These are phyloP conservation scores for Chlamydotis undulata DNA, from an alignment of 2,113 vertebrate genomes.

Conservation along the genomic window DNA sequence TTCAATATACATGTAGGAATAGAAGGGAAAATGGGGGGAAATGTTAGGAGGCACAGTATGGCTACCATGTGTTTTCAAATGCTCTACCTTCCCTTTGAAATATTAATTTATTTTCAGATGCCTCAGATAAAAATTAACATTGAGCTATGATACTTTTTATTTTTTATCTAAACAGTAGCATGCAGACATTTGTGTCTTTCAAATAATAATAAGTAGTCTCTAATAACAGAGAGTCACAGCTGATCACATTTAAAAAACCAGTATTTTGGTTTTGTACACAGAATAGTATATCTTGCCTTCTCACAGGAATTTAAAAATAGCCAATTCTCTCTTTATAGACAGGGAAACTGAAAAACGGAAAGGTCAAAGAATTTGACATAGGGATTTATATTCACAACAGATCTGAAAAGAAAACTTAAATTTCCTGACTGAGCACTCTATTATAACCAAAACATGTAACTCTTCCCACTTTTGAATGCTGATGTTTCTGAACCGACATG, in stretches of 20 bases:
- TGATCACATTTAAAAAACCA: not conserved
- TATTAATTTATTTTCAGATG: not conserved
- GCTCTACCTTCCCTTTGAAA: not conserved
- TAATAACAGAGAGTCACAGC: not conserved
- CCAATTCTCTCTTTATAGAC: not conserved
- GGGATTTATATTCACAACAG: not conserved
- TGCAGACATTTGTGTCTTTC: not conserved
- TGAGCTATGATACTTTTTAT: not conserved
- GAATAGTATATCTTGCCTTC: not conserved
- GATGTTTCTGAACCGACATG: not conserved
- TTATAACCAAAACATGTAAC: not conserved
- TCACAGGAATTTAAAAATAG: not conserved
- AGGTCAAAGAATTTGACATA: not conserved
- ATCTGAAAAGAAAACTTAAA: not conserved
- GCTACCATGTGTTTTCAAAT: not conserved
- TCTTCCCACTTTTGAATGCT: not conserved
- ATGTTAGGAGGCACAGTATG: not conserved
- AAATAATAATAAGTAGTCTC: not conserved
- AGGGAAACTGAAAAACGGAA: not conserved
- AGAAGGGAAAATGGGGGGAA: not conserved
- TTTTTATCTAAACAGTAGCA: not conserved
- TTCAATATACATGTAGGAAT: not conserved
- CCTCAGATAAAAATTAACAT: not conserved
- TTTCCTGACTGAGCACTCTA: not conserved
- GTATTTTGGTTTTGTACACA: not conserved